Conservation (phyloP, 1,140 invertebrate genomes). For the Triops cancriformis region DNA sequence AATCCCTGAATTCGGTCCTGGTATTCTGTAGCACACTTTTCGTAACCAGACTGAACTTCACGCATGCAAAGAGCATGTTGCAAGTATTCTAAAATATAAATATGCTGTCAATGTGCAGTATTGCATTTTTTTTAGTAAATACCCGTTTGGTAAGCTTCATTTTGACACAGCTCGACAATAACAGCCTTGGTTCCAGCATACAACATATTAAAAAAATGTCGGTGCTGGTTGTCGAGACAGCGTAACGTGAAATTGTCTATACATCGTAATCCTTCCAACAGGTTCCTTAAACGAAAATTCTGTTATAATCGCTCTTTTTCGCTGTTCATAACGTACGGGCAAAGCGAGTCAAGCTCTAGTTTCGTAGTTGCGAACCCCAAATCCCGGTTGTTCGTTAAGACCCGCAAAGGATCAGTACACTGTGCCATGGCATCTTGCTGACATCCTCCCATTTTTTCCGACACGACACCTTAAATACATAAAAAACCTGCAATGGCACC, state of each 20-base stretch:
- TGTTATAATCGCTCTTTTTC: too few relatives aligned
- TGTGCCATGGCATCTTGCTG: constrained; percentile 26
- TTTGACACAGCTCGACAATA: constrained; percentile 34
- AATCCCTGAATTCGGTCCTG: constrained; percentile 24
- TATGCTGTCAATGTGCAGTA: not conserved
- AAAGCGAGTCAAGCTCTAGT: constrained; percentile 25
- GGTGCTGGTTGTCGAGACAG: constrained; percentile 34
- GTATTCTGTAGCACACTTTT: constrained; percentile 33
- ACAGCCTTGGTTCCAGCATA: constrained; percentile 35
- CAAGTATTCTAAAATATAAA: constrained; percentile 32
- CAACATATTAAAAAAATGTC: constrained; percentile 35
- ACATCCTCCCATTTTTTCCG: constrained; percentile 14
- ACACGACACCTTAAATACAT: not conserved
- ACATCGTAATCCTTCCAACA: constrained; percentile 34
- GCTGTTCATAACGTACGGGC: constrained; percentile 27
- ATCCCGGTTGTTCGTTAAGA: constrained; percentile 29
- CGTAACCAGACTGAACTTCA: constrained; percentile 34
- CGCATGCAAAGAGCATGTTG: constrained; percentile 35
- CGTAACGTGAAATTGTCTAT: constrained; percentile 35
- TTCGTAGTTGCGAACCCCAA: constrained; percentile 29
- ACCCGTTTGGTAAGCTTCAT: constrained; percentile 31
- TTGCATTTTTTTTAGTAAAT: not conserved
- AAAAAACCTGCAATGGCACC: not conserved
- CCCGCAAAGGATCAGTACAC: constrained; percentile 29
- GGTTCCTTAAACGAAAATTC: too few relatives aligned